These are phyloP conservation scores for Drosophila villosipedis DNA, from an alignment of 2,888 invertebrate genomes.

Conservation along the genomic window DNA sequence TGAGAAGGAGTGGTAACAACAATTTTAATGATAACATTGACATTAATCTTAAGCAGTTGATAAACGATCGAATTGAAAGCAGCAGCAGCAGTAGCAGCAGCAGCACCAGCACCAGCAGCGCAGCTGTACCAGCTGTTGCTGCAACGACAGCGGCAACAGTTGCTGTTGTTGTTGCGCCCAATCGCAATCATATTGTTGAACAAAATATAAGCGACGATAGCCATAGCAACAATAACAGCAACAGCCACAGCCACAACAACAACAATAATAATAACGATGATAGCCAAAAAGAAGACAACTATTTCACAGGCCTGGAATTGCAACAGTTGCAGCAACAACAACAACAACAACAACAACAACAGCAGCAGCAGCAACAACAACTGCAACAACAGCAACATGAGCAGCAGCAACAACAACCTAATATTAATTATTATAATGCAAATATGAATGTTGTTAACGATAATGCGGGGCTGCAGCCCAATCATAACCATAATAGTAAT, in stretches of 20 bases:
- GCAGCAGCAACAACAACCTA: slow-evolving; percentile 67
- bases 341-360: slow-evolving; percentile 24
- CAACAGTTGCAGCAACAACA: slow-evolving; percentile 30
- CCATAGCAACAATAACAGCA: slow-evolving; percentile 52
- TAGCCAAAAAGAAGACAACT: slow-evolving; percentile 49
- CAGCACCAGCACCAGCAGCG: slow-evolving; percentile 9
- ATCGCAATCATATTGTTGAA: slow-evolving; percentile 75
- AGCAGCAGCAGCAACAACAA: slow-evolving; percentile 32
- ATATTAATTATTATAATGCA: slow-evolving; percentile 69
- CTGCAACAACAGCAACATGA: slow-evolving; percentile 40
- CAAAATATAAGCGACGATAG: slow-evolving; percentile 66
- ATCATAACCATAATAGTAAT: slow-evolving; percentile 76
- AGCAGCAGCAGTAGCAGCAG: slow-evolving; percentile 12
- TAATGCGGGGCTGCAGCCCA: slow-evolving; percentile 63
- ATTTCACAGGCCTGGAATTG: slow-evolving; percentile 61
- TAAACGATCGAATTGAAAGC: slow-evolving; percentile 73
- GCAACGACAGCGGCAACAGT: slow-evolving; percentile 18
- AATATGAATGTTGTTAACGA: slow-evolving; percentile 72
- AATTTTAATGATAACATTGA: slow-evolving; percentile 73
- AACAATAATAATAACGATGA: slow-evolving; percentile 40
- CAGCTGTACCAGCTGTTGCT: slow-evolving; percentile 6
- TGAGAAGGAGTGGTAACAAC: slow-evolving; percentile 17
- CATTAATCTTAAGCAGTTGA: slow-evolving; percentile 82
- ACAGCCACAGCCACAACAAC: slow-evolving; percentile 26
- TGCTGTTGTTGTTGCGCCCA: slow-evolving; percentile 28